Conservation (phyloP, 2,888 invertebrate species). For the Tillus elongatus region DNA sequence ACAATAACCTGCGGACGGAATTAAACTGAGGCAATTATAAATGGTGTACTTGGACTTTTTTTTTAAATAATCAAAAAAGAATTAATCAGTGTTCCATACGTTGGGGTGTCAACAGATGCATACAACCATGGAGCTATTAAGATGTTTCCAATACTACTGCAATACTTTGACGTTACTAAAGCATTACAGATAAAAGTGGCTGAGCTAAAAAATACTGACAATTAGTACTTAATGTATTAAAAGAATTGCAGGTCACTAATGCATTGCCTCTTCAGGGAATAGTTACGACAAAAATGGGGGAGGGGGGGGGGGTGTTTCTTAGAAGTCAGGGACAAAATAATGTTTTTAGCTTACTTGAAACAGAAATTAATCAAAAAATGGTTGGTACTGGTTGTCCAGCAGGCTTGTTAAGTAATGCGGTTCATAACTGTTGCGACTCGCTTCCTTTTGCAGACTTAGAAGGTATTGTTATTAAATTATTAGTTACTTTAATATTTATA, state of each 20-base stretch:
- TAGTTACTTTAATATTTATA: too few species aligned
- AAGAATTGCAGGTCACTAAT: constrained; percentile 12
- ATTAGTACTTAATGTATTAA: constrained; percentile 9
- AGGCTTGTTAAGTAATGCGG: too few species aligned
- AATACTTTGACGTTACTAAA: constrained; percentile 20
- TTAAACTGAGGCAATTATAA: constrained; percentile 7
- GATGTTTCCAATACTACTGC: constrained; percentile 20
- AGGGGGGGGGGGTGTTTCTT: too few species aligned
- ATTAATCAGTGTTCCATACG: too few species aligned
- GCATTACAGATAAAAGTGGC: constrained; percentile 20
- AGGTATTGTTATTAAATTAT: too few species aligned
- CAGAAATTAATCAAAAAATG: too few species aligned
- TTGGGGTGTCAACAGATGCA: too few species aligned
- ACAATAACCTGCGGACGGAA: constrained; percentile 4
- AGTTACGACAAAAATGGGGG: constrained; percentile 21
- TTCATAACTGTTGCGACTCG: too few species aligned
- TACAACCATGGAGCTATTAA: constrained; percentile 21
- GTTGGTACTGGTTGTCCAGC: too few species aligned
- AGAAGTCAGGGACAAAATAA: constrained; percentile 16
- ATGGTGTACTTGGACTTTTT: constrained; percentile 1
- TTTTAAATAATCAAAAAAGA: constrained; percentile 8
- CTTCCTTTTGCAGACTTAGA: too few species aligned
- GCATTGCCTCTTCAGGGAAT: constrained; percentile 13
- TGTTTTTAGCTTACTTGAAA: too few species aligned
- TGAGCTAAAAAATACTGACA: constrained; percentile 9